phyloP scores from a whole-genome alignment of 2,113 vertebrate genomes.

The Cryptotis parvus region DNA sequence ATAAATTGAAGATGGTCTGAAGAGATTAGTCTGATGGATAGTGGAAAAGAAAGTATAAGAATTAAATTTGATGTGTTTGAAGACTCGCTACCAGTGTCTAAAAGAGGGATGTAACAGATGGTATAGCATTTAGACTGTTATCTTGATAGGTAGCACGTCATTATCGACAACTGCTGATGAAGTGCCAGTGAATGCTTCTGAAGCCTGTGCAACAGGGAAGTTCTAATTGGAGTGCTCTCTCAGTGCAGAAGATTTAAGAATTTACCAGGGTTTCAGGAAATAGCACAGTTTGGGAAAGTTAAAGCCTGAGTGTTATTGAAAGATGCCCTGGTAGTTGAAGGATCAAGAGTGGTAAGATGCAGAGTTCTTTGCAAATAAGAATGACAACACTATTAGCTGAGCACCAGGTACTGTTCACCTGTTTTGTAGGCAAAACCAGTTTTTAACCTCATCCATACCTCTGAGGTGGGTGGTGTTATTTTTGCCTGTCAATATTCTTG shows the following conservation, averaged over 20 bases:
- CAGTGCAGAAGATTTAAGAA: constrained; percentile 67
- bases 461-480: not conserved
- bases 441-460: not conserved
- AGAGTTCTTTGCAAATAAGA: not conserved
- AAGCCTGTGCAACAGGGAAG: constrained; percentile 52
- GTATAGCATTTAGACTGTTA: constrained; percentile 78
- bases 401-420: not conserved
- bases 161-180: constrained; percentile 80
- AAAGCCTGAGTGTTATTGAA: constrained; percentile 2
- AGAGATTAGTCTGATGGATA: constrained; percentile 53
- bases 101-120: constrained; percentile 76
- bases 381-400: not conserved
- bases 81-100: constrained; percentile 70
- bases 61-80: constrained; percentile 68
- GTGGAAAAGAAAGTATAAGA: constrained; percentile 72
- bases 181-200: constrained; percentile 65
- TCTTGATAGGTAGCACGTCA: constrained; percentile 75
- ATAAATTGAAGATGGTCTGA: constrained; percentile 15
- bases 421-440: not conserved
- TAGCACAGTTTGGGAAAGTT: constrained; percentile 18
- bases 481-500: not conserved
- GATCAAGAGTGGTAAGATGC: not conserved
- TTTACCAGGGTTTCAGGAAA: constrained; percentile 50
- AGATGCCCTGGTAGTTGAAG: constrained; percentile 23
- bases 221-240: constrained; percentile 69